Conservation (phyloP, 37 sponge, comb jelly and placozoan genomes). For the Lycopodina hypogea region DNA sequence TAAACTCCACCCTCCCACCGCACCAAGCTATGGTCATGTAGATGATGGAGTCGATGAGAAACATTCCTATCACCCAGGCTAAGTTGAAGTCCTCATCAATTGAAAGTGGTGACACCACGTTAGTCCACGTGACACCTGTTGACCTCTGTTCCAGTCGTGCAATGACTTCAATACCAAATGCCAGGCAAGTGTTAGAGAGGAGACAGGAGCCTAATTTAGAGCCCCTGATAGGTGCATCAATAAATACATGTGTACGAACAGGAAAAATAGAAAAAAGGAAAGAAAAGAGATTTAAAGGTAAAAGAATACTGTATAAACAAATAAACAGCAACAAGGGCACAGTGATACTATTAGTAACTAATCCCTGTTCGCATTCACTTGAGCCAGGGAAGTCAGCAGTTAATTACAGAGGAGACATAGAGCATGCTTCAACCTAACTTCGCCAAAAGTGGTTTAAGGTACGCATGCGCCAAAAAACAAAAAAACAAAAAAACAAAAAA, state of each 20-base stretch:
- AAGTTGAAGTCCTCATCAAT: constrained; percentile 74
- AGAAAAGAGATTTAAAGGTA: too few relatives aligned
- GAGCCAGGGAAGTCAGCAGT: too few relatives aligned
- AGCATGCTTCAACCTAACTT: too few relatives aligned
- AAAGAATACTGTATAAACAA: too few relatives aligned
- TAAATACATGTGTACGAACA: not conserved
- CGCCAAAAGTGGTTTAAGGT: too few relatives aligned
- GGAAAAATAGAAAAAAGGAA: not conserved
- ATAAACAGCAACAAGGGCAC: too few relatives aligned
- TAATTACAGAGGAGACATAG: too few relatives aligned
- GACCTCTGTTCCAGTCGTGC: constrained; percentile 60
- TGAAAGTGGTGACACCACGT: constrained; percentile 58
- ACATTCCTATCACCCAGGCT: constrained; percentile 70
- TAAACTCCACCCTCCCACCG: not conserved
- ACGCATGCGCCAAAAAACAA: too few relatives aligned
- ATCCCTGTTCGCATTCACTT: too few relatives aligned
- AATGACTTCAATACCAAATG: constrained; percentile 63
- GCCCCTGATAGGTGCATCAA: constrained; percentile 30
- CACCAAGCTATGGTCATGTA: constrained; percentile 89
- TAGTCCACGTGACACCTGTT: constrained; percentile 69
- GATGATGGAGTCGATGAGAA: constrained; percentile 71
- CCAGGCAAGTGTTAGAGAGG: constrained; percentile 83
- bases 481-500: too few relatives aligned
- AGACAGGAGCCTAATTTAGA: constrained; percentile 61
- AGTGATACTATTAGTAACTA: too few relatives aligned